Evolutionary conservation across 2,888 invertebrate genomes (phyloP), one percentile per base, ranked within the genome.

Genomic region (Euspilapteryx auroguttella): DNA sequence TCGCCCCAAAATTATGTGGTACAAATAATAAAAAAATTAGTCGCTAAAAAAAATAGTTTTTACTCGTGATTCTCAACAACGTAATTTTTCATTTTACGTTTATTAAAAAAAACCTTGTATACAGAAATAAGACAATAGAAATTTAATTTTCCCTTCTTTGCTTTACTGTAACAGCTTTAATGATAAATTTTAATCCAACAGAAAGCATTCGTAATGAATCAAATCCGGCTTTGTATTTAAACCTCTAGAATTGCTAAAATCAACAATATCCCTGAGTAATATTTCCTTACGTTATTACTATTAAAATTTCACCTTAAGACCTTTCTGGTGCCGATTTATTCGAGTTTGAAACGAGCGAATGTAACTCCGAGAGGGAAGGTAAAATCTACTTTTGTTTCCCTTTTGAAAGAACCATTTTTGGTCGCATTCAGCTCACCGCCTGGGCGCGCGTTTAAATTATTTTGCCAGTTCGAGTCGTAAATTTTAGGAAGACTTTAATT

Each of bases 401-500:
- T 45, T 49, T 56, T 52, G 49, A n/a, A n/a, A n/a, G n/a, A n/a
- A 8, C 17, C 5, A 6, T 17, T 66, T 71, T 64, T 40, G 56
- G 48, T 54, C 49, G 59, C 51, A 49, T 51, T 50, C 51, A 47
- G 59, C 57, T 49, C 50, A 50, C 44, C 45, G 55, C 57, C 48
- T n/a, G n/a, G n/a, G n/a, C n/a, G n/a, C n/a, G n/a, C 55, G 57
- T 57, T 66, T 59, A 61, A 71, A 71, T 71, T 64, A 71, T 71
- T 73, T 68, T 57, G 50, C 57, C 66, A 58, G 68, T 69, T 69
- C 62, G 53, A 69, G 71, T 66, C 75, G 65, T 75, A 75, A 75
- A 75, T 75, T 73, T 69, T 44, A 52, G 50, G 51, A 49, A 55
- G 75, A 75, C 73, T 75, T 75, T 75, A 75, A 75, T 75, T 75